Percentiles rank a stretch among this genome's conserved stretches.
phyloP scores from a whole-genome alignment of 2,888 invertebrate species.

The Cephonodes hylas region DNA sequence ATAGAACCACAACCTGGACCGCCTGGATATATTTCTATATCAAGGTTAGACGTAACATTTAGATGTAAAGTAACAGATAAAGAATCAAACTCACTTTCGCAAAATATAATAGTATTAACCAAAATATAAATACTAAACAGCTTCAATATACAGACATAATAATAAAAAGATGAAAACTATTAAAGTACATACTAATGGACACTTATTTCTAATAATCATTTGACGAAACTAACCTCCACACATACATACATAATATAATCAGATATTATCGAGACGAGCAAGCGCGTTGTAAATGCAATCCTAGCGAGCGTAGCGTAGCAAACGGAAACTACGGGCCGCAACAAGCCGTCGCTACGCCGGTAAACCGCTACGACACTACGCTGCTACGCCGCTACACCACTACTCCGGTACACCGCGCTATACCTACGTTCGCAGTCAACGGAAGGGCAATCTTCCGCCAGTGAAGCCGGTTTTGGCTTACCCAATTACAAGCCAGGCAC shows the following conservation, averaged over 20 bases:
- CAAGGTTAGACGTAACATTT: no score
- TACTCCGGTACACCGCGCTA: slow-evolving; percentile 3
- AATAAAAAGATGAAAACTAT: neutral
- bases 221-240: neutral
- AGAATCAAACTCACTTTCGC: no score
- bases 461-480: slow-evolving; percentile 15
- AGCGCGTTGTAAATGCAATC: neutral
- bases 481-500: slow-evolving; percentile 6
- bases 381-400: slow-evolving; percentile 8
- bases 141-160: no score
- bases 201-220: no score
- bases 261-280: neutral
- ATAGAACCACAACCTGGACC: no score
- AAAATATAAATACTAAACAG: no score
- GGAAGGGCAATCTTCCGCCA: slow-evolving; percentile 21
- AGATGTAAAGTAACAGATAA: no score
- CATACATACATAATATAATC: neutral
- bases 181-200: neutral
- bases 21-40: no score
- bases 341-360: neutral
- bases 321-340: slow-evolving; percentile 1
- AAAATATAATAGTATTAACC: no score
- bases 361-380: neutral
- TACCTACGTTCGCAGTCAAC: slow-evolving; percentile 12
- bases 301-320: neutral